phyloP scores from a whole-genome alignment of 2,113 vertebrate genomes.

The Actenoides hombroni region DNA sequence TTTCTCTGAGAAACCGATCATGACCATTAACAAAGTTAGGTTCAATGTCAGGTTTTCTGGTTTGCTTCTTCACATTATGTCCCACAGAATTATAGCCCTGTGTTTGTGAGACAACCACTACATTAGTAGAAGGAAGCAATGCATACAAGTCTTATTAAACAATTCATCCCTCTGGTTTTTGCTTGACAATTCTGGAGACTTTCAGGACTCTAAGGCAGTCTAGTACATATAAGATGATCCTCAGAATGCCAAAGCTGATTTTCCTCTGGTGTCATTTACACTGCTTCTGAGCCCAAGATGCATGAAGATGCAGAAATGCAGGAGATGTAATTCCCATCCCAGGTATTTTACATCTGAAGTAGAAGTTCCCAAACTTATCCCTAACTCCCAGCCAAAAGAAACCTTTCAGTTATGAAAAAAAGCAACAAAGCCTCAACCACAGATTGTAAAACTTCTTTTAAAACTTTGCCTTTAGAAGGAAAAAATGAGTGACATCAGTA shows the following conservation, averaged over 20 bases:
- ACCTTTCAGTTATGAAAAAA: neutral
- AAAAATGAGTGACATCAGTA: neutral
- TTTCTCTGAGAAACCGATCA: neutral
- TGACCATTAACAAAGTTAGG: neutral
- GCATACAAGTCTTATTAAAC: neutral
- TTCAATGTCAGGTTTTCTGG: neutral
- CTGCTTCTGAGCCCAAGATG: neutral
- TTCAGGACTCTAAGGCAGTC: neutral
- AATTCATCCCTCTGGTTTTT: neutral
- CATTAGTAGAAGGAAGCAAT: neutral
- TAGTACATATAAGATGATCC: neutral
- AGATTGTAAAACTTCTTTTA: neutral
- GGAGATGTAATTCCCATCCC: neutral
- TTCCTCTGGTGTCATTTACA: neutral
- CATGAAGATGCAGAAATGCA: neutral
- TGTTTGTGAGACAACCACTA: neutral
- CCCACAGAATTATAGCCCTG: neutral
- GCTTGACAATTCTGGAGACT: neutral
- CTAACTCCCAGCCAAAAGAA: neutral
- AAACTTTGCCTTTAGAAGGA: neutral
- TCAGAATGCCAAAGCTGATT: neutral
- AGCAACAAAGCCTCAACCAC: neutral
- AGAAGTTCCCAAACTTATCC: neutral
- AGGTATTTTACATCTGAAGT: neutral
- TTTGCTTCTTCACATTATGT: neutral